These are phyloP conservation scores for Perodicticus potto DNA, from an alignment of 2,797 vertebrate genomes.

Conservation along the genomic window DNA sequence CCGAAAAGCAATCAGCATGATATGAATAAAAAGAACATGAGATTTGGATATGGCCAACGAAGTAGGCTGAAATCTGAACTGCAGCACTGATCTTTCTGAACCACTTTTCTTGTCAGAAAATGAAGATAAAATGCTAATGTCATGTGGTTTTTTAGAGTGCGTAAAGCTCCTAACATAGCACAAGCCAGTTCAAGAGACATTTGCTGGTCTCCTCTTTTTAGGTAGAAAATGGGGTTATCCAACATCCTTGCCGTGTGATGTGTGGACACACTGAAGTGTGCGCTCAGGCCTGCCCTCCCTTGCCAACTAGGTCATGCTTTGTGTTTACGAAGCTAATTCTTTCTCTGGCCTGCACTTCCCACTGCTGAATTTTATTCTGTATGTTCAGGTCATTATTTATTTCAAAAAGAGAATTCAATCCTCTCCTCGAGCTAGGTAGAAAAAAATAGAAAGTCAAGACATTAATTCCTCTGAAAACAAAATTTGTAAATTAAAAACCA, in stretches of 20 bases:
- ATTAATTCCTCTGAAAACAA: not conserved
- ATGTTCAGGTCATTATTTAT: not conserved
- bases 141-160: not conserved
- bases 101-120: not conserved
- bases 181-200: not conserved
- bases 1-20: not conserved
- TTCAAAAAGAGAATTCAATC: not conserved
- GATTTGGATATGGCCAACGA: not conserved
- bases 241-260: not conserved
- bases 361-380: not conserved
- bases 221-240: not conserved
- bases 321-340: not conserved
- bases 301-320: not conserved
- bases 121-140: not conserved
- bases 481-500: not conserved
- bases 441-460: not conserved
- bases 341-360: not conserved
- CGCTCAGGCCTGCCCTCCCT: fast-evolving
- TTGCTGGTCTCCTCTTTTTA: no score
- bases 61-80: not conserved
- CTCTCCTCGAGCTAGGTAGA: not conserved
- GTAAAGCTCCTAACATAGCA: not conserved
- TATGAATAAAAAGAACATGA: not conserved
- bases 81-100: not conserved
- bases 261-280: no score